Evolutionary conservation across 2,888 invertebrate genomes (phyloP).

Genomic region (Gari tellinella): DNA sequence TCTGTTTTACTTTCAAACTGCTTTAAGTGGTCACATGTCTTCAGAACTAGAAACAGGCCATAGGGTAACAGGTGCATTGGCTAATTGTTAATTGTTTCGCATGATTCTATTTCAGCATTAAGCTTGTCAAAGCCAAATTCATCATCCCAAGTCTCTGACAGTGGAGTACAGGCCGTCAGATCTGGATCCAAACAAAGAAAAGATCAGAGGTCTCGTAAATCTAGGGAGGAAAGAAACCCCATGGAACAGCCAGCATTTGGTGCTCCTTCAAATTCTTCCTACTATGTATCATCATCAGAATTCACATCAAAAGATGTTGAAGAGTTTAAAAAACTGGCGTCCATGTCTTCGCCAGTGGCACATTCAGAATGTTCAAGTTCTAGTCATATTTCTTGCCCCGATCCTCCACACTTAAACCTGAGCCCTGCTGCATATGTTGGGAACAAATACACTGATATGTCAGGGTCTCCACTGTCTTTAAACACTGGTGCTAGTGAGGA

Average conservation of each 20-base stretch:
- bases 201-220: too few species aligned
- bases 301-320: constrained; percentile 73
- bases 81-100: too few species aligned
- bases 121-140: not conserved
- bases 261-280: constrained; percentile 36
- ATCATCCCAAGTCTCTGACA: not conserved
- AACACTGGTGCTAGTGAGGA: too few species aligned
- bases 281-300: constrained; percentile 53
- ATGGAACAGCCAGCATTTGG: constrained; percentile 53
- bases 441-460: constrained; percentile 13
- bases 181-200: not conserved
- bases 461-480: too few species aligned
- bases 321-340: constrained; percentile 59
- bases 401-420: constrained; percentile 64
- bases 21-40: too few species aligned
- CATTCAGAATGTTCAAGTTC: constrained; percentile 73
- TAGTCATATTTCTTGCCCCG: constrained; percentile 74
- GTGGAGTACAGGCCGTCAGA: not conserved
- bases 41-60: too few species aligned
- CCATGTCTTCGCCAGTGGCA: constrained; percentile 31
- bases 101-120: not conserved
- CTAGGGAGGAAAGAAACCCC: constrained; percentile 26
- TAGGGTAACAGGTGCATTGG: too few species aligned
- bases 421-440: constrained; percentile 59
- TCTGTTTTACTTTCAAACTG: too few species aligned